A percentile compares a stretch with the other conserved stretches of the same genome.
These are phyloP conservation scores for Callitettix versicolor DNA, from an alignment of 1,140 invertebrate species.

Conservation along the genomic window DNA sequence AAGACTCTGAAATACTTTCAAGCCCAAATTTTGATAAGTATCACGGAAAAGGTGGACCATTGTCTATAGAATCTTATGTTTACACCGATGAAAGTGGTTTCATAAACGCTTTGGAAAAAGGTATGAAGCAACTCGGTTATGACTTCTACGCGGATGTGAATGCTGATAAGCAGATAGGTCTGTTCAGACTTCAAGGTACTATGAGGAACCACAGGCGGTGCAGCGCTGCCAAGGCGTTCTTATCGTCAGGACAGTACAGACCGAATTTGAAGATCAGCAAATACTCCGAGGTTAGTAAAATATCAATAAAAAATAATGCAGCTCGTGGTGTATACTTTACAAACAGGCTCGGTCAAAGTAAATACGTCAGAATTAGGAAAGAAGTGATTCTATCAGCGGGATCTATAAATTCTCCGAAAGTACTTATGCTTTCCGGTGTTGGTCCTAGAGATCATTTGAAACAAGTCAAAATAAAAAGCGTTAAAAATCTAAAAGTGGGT, in stretches of 20 bases:
- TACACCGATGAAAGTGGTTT: constrained; percentile 46
- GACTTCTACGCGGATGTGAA: constrained; percentile 5
- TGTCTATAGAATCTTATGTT: constrained; percentile 37
- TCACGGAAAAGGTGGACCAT: constrained; percentile 41
- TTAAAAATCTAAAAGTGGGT: constrained; percentile 47
- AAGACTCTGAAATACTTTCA: constrained; percentile 48
- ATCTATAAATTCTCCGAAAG: constrained; percentile 31
- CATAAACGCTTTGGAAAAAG: constrained; percentile 36
- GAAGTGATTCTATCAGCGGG: constrained; percentile 34
- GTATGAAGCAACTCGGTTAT: no score
- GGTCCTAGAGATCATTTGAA: constrained; percentile 35
- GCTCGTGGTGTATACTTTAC: constrained; percentile 62
- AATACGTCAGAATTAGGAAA: constrained; percentile 27
- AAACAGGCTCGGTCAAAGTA: constrained; percentile 42
- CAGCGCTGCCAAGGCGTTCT: constrained; percentile 50
- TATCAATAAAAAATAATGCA: constrained; percentile 41
- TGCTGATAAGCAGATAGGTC: constrained; percentile 1
- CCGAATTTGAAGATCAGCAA: constrained; percentile 42
- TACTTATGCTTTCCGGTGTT: no score
- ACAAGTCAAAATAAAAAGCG: constrained; percentile 25
- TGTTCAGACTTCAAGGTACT: constrained; percentile 31
- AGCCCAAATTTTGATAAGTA: no score
- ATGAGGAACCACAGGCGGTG: constrained; percentile 54
- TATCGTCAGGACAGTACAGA: constrained; percentile 26
- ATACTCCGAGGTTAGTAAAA: constrained; percentile 38